Conservation (phyloP, 2,888 invertebrate genomes). For the Prosopocoilus inquinatus region DNA sequence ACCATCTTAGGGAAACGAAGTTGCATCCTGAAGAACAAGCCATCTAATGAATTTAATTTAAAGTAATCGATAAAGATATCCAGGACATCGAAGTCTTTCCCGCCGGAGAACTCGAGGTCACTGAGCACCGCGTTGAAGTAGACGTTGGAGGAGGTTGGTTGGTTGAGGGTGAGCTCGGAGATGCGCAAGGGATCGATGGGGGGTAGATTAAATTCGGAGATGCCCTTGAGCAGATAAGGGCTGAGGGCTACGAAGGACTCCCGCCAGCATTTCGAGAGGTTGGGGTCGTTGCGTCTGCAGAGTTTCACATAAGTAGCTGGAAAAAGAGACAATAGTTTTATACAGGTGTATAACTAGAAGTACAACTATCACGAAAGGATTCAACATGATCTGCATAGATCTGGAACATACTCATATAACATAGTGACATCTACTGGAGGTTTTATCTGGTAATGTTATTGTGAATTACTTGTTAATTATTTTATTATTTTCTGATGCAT, state of each 20-base stretch:
- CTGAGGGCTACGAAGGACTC: conserved; percentile 33
- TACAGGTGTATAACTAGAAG: too few species aligned
- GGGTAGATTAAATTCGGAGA: conserved; percentile 39
- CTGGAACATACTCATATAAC: too few species aligned
- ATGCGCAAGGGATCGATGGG: conserved; percentile 38
- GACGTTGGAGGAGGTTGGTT: conserved; percentile 30
- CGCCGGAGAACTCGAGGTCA: conserved; percentile 30
- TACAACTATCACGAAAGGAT: too few species aligned
- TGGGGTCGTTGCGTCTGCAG: conserved; percentile 37
- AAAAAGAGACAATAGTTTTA: conserved; percentile 4
- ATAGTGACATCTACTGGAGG: too few species aligned
- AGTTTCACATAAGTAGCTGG: conserved; percentile 23
- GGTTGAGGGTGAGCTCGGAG: conserved; percentile 34
- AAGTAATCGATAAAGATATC: conserved; percentile 19
- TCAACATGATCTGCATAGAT: too few species aligned
- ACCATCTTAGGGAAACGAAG: conserved; percentile 22
- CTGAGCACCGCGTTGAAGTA: conserved; percentile 34
- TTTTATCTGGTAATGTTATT: too few species aligned
- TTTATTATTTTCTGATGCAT: too few species aligned
- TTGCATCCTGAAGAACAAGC: background rate
- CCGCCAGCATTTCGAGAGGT: conserved; percentile 37
- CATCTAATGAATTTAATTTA: conserved; percentile 1
- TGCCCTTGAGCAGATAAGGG: conserved; percentile 36
- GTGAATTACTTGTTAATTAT: too few species aligned
- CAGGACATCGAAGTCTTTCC: conserved; percentile 30